Percentiles rank a stretch among this genome's conserved stretches.
Conservation (phyloP, 1,140 invertebrate genomes). For the Caenorhabditis tropicalis region DNA sequence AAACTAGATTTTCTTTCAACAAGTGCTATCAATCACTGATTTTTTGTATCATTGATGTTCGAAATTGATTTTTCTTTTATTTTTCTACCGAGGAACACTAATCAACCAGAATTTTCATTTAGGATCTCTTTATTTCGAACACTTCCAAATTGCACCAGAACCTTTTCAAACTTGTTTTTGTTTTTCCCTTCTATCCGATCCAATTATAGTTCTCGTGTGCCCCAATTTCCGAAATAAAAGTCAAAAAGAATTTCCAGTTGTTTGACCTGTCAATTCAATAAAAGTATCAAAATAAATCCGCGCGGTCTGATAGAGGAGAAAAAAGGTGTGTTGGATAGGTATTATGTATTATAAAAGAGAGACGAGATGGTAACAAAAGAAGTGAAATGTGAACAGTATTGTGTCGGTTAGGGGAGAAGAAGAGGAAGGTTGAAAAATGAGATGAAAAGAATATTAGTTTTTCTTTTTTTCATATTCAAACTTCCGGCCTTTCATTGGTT, state of each 20-base stretch:
- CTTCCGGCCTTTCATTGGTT: neutral
- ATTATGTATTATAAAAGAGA: neutral
- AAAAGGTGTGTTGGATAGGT: neutral
- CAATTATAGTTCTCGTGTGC: neutral
- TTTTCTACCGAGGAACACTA: too few species aligned
- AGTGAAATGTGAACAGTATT: slow-evolving; percentile 20
- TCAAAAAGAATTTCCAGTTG: neutral
- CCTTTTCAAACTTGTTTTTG: neutral
- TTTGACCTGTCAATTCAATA: slow-evolving; percentile 33
- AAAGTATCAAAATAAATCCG: slow-evolving; percentile 33
- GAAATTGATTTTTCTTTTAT: too few species aligned
- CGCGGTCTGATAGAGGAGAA: neutral
- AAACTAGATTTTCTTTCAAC: too few species aligned
- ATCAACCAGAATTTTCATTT: too few species aligned
- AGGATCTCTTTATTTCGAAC: too few species aligned
- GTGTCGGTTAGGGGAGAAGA: neutral
- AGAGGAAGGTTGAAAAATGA: neutral
- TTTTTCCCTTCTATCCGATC: neutral
- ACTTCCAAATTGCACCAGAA: too few species aligned
- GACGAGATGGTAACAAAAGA: neutral
- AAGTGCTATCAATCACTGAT: too few species aligned
- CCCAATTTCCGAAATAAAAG: neutral
- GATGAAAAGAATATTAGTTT: neutral
- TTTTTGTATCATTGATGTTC: too few species aligned
- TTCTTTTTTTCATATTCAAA: neutral